Evolutionary conservation across 1,140 invertebrate species (phyloP).

Genomic region (Drosophila pectinifera): DNA sequence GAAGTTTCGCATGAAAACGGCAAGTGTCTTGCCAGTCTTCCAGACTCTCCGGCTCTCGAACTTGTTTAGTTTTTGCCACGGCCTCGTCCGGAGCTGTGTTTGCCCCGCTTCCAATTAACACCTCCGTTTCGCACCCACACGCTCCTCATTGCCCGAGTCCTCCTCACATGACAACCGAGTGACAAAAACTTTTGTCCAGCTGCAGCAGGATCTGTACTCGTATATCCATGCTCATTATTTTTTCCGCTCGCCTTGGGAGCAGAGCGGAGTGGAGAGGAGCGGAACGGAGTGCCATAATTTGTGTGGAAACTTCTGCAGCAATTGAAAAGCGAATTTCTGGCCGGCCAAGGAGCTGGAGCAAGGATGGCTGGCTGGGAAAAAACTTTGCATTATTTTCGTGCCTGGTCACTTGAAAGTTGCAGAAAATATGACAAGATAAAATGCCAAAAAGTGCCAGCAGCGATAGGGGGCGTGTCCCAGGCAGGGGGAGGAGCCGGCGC

Average conservation of each 20-base stretch:
- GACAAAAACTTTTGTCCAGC: constrained; percentile 50
- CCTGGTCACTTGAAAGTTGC: constrained; percentile 60
- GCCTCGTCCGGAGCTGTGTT: constrained; percentile 15
- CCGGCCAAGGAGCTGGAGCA: constrained; percentile 41
- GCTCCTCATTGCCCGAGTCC: constrained; percentile 26
- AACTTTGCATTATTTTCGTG: constrained; percentile 69
- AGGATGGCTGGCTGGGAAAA: constrained; percentile 24
- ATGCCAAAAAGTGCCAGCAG: constrained; percentile 53
- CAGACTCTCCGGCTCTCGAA: background rate
- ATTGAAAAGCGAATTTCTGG: constrained; percentile 73
- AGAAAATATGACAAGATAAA: constrained; percentile 74
- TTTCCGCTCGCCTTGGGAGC: constrained; percentile 10
- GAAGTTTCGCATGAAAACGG: constrained; percentile 20
- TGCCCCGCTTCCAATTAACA: constrained; percentile 55
- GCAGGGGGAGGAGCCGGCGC: background rate
- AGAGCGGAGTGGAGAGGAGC: background rate
- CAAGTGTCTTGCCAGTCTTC: constrained; percentile 14
- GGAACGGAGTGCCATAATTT: constrained; percentile 49
- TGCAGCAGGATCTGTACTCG: constrained; percentile 2
- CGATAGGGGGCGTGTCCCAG: constrained; percentile 21
- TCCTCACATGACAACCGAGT: constrained; percentile 43
- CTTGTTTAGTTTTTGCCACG: constrained; percentile 35
- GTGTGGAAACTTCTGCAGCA: constrained; percentile 71
- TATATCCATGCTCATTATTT: constrained; percentile 11
- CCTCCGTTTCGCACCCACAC: constrained; percentile 34